phyloP scores from a whole-genome alignment of 2,113 vertebrate genomes.

The Aegithalos caudatus region DNA sequence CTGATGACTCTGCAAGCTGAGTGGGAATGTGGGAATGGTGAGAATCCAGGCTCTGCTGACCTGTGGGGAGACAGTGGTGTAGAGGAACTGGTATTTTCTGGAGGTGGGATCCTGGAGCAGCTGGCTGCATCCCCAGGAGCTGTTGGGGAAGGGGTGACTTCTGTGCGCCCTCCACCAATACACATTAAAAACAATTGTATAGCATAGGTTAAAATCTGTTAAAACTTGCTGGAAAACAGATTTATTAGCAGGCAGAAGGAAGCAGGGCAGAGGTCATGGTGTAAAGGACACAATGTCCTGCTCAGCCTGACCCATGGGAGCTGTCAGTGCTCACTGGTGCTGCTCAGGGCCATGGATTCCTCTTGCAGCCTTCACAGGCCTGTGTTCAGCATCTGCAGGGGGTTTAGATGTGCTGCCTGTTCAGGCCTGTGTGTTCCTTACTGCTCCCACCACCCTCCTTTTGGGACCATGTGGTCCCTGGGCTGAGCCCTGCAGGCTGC shows the following conservation, averaged over 20 bases:
- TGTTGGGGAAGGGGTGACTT: too few relatives aligned
- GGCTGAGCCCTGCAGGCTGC: neutral
- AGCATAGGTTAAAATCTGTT: neutral
- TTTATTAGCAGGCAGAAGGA: neutral
- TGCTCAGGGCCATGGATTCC: neutral
- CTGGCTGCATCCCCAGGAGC: rapidly evolving
- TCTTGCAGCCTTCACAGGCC: neutral
- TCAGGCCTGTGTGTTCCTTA: neutral
- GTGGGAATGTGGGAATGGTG: rapidly evolving
- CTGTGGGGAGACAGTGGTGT: rapidly evolving
- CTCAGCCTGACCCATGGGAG: rapidly evolving
- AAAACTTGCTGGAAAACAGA: rapidly evolving
- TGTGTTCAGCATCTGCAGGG: neutral
- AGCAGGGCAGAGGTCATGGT: too few relatives aligned
- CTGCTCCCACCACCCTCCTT: neutral
- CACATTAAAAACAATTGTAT: neutral
- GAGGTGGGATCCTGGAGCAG: neutral
- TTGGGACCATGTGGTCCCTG: neutral
- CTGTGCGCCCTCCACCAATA: neutral
- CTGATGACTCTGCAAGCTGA: too few relatives aligned
- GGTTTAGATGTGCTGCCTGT: neutral
- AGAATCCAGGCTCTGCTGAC: neutral
- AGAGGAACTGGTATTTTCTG: rapidly evolving
- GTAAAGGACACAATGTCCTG: neutral
- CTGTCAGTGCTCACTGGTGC: neutral